Base-by-base conservation (phyloP, 2,888 invertebrate species). In the Scaptodrosophila latifasciaeformis region DNA sequence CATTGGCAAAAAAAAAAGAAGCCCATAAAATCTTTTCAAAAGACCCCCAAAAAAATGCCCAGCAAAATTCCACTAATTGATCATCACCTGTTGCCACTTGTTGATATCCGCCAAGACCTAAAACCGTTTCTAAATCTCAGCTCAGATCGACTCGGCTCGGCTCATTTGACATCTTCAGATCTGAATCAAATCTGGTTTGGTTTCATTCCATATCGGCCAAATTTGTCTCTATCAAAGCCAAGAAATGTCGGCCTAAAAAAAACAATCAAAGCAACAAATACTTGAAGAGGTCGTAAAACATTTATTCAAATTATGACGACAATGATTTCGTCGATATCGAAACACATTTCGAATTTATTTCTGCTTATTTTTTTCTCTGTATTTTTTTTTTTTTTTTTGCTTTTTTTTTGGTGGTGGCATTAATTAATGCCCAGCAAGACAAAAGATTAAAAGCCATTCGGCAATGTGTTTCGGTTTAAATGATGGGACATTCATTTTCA, bases 41-140 rank as follows among this genome's bases (percentile, higher is more conserved):
- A 43, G 19, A 53, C 10, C 13, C 31, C 52, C 6, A 37, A 27
- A 19, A 24, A 47, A 35, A 55, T 50, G 30, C 19, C 15, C 10
- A 54, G 49, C 62, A 58, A 56, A 55, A 77, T 62, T 62, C 60
- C 59, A 43, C 70, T 61, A 77, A 80, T 80, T 80, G 80, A 75
- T 76, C 78, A 78, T 59, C 51, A 61, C 45, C 27, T 43, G 21
- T 31, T 42, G 9, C 42, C 21, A 37, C 37, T 34, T 34, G 34
- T 2, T 5, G 30, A 12, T 12, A 12, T 34, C 5, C 34, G 34
- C 5, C 34, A 6, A 13, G 15, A 10, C 34, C 13, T 13, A 6
- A 12, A 15, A 34, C 34, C 5, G 12, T 13, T 34, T 13, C 34
- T 15, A 5, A 34, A 34, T 1, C 13, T 13, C 34, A 6, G 15